A percentile compares a stretch with the other conserved stretches of the same genome.
Evolutionary conservation across 2,888 invertebrate species (phyloP).

Genomic region (Plemyria rubiginata): DNA sequence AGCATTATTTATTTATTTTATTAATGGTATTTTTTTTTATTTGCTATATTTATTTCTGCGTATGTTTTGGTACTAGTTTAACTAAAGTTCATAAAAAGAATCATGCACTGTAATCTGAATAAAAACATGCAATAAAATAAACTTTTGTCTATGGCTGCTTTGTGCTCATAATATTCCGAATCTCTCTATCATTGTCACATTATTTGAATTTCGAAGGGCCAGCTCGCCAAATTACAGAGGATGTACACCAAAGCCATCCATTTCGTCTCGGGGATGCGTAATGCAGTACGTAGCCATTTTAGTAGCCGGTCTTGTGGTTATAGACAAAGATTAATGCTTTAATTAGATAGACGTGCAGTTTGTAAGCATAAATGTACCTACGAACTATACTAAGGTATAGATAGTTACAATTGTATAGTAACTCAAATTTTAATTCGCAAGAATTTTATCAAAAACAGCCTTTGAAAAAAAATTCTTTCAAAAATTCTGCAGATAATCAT

Average conservation of each 20-base stretch:
- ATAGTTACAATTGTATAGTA: background rate
- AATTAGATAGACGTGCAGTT: conserved; percentile 32
- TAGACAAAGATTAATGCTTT: conserved; percentile 36
- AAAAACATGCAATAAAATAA: no score
- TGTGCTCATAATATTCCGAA: no score
- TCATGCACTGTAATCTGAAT: background rate
- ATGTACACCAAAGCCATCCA: conserved; percentile 33
- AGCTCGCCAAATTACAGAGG: conserved; percentile 31
- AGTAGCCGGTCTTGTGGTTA: conserved; percentile 36
- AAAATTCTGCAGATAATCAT: no score
- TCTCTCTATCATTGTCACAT: conserved; percentile 18
- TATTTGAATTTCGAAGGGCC: conserved; percentile 33
- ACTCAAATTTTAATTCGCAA: background rate
- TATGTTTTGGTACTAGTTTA: no score
- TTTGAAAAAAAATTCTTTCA: no score
- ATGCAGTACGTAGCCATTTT: conserved; percentile 34
- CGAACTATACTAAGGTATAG: background rate
- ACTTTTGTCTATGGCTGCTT: no score
- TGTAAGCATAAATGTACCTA: conserved; percentile 18
- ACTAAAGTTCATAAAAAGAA: no score
- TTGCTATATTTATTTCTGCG: no score
- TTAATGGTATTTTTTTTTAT: no score
- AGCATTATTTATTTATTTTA: no score
- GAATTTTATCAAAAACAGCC: background rate
- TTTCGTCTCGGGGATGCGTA: conserved; percentile 36